Percentiles rank a stretch among this genome's conserved stretches.
These are phyloP conservation scores for Loriculus beryllinus DNA, from an alignment of 2,797 vertebrate species.

Conservation along the genomic window DNA sequence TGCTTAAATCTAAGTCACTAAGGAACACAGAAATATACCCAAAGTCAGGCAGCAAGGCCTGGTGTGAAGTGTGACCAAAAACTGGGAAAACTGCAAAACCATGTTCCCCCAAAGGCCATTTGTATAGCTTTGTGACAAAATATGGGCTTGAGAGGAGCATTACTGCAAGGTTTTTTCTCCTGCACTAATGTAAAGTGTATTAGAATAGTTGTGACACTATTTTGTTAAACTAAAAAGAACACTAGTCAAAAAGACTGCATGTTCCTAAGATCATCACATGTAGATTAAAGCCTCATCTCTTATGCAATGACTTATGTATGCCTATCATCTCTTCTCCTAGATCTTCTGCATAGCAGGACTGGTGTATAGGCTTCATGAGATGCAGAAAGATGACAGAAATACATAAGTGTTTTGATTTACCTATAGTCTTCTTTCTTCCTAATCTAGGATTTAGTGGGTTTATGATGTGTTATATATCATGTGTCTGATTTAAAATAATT, in stretches of 20 bases:
- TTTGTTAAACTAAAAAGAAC: conserved; percentile 58
- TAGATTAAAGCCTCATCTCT: conserved; percentile 59
- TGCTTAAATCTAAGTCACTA: not conserved
- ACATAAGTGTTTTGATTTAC: conserved; percentile 50
- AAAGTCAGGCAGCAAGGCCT: not conserved
- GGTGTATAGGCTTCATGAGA: conserved; percentile 2
- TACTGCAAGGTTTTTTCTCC: not conserved
- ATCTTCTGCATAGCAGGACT: conserved; percentile 22
- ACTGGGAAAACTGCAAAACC: not conserved
- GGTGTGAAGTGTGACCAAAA: not conserved
- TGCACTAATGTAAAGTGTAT: not conserved
- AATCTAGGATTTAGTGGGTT: conserved; percentile 6
- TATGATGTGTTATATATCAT: not conserved
- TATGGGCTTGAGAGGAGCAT: not conserved
- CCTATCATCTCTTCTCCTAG: conserved; percentile 22
- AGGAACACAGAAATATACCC: not conserved
- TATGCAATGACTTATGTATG: conserved; percentile 25
- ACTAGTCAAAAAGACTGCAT: conserved; percentile 9
- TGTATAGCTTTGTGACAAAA: not conserved
- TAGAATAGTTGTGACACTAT: conserved; percentile 32
- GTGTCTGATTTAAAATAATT: conserved; percentile 33
- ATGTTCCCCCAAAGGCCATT: not conserved
- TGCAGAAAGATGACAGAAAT: conserved; percentile 44
- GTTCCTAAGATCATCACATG: conserved; percentile 1
- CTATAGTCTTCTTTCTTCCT: conserved; percentile 2